A percentile compares a stretch with the other conserved stretches of the same genome.
phyloP scores from a whole-genome alignment of 2,113 vertebrate genomes.

The Tragelaphus scriptus region DNA sequence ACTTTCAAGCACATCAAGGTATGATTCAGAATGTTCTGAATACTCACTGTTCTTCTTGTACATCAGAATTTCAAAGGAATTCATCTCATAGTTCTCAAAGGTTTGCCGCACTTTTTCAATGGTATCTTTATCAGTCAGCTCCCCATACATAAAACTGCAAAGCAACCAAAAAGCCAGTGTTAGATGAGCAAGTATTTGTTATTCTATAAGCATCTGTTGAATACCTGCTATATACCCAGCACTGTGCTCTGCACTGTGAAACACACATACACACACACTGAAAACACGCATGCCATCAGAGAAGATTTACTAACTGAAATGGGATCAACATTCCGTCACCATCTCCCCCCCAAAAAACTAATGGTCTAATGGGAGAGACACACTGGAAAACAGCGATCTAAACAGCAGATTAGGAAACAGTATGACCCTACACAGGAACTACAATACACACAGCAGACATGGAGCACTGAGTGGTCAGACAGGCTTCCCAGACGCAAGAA shows the following conservation, averaged over 20 bases:
- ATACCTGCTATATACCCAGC: neutral
- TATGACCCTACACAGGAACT: neutral
- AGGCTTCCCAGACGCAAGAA: neutral
- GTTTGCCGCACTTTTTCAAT: slow-evolving; percentile 92
- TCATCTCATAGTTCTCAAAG: slow-evolving; percentile 96
- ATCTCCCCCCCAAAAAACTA: neutral
- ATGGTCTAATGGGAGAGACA: neutral
- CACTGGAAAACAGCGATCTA: neutral
- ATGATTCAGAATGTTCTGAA: neutral
- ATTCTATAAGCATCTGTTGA: neutral
- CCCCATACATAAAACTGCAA: slow-evolving; percentile 96
- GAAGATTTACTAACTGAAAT: neutral
- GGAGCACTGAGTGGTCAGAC: too few species aligned
- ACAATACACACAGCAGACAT: neutral
- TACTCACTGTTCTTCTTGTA: slow-evolving; percentile 99
- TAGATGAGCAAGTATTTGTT: slow-evolving; percentile 21
- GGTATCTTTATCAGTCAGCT: slow-evolving; percentile 95
- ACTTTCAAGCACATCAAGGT: neutral
- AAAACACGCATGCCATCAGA: neutral
- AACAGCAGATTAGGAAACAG: neutral
- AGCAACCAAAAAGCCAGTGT: slow-evolving; percentile 57
- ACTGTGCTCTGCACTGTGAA: neutral
- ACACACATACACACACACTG: neutral
- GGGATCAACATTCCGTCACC: neutral
- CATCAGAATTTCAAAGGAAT: slow-evolving; percentile 98